Percentiles rank a stretch among this genome's conserved stretches.
These are phyloP conservation scores for Dicycla oo DNA, from an alignment of 2,888 invertebrate genomes.

Conservation along the genomic window DNA sequence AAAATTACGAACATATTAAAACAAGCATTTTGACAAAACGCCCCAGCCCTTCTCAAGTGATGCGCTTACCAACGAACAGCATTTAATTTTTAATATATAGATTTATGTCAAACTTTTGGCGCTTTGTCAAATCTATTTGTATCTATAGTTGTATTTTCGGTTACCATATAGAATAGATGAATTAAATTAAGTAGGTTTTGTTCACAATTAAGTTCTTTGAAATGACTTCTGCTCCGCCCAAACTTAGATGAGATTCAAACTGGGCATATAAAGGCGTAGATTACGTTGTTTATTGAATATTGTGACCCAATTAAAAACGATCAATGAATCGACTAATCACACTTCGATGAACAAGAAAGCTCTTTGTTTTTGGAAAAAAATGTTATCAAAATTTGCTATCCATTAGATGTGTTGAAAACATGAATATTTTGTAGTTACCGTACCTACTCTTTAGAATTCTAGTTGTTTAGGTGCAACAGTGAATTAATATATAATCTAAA, in stretches of 20 bases:
- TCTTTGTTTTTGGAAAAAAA: not conserved
- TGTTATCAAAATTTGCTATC: not conserved
- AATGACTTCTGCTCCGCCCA: constrained; percentile 11
- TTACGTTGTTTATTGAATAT: not conserved
- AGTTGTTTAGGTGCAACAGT: rapidly evolving
- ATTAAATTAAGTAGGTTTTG: constrained; percentile 7
- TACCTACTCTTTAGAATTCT: not conserved
- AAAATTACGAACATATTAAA: no score
- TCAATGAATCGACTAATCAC: not conserved
- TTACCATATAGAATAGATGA: not conserved
- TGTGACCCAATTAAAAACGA: not conserved
- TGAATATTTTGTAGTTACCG: not conserved
- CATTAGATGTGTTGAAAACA: not conserved
- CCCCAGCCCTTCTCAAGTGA: no score
- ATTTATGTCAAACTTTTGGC: not conserved
- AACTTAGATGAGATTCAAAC: not conserved
- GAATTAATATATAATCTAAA: not conserved
- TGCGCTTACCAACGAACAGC: no score
- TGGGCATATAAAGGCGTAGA: not conserved
- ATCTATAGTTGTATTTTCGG: not conserved
- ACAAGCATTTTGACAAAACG: no score
- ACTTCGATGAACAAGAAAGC: not conserved
- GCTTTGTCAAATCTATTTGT: not conserved
- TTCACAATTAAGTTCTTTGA: constrained; percentile 2
- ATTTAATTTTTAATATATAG: no score